Percentiles rank a stretch among this genome's conserved stretches.
phyloP scores from a whole-genome alignment of 2,888 invertebrate species.

The Phortica magna region DNA sequence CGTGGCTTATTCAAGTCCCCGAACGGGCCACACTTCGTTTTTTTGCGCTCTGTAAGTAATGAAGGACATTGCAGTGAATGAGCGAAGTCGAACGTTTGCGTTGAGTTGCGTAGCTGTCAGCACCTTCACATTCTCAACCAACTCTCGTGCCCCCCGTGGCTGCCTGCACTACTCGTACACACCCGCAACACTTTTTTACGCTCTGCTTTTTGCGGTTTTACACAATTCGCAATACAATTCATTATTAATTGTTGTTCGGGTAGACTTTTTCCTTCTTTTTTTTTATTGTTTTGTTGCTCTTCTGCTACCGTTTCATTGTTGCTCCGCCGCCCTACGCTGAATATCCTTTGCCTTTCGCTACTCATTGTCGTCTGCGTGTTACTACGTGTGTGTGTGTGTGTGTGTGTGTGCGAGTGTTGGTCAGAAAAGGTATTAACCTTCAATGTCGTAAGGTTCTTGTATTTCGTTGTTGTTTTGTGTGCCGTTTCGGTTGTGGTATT shows the following conservation, averaged over 20 bases:
- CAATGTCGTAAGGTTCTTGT: slow-evolving; percentile 42
- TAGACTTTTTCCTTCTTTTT: slow-evolving; percentile 49
- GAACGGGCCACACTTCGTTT: neutral
- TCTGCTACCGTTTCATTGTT: slow-evolving; percentile 18
- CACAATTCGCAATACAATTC: slow-evolving; percentile 70
- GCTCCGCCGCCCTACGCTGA: slow-evolving; percentile 8
- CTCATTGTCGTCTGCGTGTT: neutral
- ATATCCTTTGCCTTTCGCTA: slow-evolving; percentile 5
- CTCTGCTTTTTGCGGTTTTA: slow-evolving; percentile 54
- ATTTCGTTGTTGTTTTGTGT: slow-evolving; percentile 10
- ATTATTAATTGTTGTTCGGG: slow-evolving; percentile 71
- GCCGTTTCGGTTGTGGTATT: slow-evolving; percentile 39
- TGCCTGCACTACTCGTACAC: neutral
- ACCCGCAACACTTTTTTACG: slow-evolving; percentile 12
- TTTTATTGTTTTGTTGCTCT: slow-evolving; percentile 19
- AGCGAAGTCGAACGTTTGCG: neutral
- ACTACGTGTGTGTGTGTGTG: slow-evolving; percentile 10
- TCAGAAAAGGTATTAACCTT: slow-evolving; percentile 59
- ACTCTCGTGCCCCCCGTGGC: neutral
- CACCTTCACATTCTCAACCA: neutral
- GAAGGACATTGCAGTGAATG: slow-evolving; percentile 48
- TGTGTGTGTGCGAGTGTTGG: neutral
- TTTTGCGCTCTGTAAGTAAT: slow-evolving; percentile 10
- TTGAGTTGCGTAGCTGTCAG: slow-evolving; percentile 28
- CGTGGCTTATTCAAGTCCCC: slow-evolving; percentile 29